These are phyloP conservation scores for Chloroceryle inda DNA, from an alignment of 2,797 vertebrate species.

Conservation along the genomic window DNA sequence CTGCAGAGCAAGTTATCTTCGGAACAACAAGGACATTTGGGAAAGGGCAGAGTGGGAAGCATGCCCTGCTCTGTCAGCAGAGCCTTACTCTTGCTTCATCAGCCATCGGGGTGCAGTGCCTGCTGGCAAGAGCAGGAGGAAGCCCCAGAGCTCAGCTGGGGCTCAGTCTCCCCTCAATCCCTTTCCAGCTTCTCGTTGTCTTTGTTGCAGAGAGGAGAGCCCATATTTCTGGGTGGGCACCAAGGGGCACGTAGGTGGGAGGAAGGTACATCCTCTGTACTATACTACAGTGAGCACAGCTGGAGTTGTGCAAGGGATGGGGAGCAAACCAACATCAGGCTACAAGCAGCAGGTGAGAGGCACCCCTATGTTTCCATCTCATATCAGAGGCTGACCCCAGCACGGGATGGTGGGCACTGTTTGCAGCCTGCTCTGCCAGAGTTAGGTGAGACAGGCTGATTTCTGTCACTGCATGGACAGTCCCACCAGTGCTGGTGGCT, in stretches of 20 bases:
- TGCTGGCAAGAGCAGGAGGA: background rate
- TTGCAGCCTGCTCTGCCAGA: fast-evolving
- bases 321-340: background rate
- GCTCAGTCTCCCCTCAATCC: background rate
- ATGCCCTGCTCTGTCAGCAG: background rate
- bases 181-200: background rate
- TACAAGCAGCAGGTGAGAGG: background rate
- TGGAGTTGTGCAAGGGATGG: fast-evolving
- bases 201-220: background rate
- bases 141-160: background rate
- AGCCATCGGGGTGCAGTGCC: fast-evolving
- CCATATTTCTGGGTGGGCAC: background rate
- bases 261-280: background rate
- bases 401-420: fast-evolving
- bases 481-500: fast-evolving
- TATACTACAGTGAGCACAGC: background rate
- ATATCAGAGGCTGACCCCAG: background rate
- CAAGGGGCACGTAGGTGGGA: fast-evolving
- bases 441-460: fast-evolving
- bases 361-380: fast-evolving
- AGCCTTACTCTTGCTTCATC: background rate
- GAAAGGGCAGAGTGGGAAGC: background rate
- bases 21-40: background rate
- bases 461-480: fast-evolving
- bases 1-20: background rate